Percentiles rank a stretch among this genome's conserved stretches.
These are phyloP conservation scores for Acronicta aceris DNA, from an alignment of 2,888 invertebrate species.

Conservation along the genomic window DNA sequence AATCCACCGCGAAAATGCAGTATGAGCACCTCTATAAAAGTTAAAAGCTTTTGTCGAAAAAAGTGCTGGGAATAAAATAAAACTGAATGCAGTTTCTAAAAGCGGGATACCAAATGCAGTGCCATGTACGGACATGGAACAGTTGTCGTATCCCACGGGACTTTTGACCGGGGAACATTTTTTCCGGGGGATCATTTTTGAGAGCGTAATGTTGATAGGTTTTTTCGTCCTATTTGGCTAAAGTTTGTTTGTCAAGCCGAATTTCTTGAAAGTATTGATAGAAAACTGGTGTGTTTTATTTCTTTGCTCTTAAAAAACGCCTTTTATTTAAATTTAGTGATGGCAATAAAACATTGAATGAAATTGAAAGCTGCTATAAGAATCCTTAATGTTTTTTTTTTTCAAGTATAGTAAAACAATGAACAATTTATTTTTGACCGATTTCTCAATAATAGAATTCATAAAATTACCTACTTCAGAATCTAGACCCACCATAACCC, in stretches of 20 bases:
- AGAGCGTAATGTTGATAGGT: constrained; percentile 62
- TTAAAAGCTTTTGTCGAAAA: constrained; percentile 87
- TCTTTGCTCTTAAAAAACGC: too few species aligned
- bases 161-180: constrained; percentile 74
- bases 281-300: too few species aligned
- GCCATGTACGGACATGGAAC: constrained; percentile 66
- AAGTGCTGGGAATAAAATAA: constrained; percentile 77
- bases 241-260: constrained; percentile 5
- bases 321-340: too few species aligned
- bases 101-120: constrained; percentile 73
- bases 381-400: too few species aligned
- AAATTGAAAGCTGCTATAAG: too few species aligned
- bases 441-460: too few species aligned
- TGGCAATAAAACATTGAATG: too few species aligned
- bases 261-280: constrained; percentile 11
- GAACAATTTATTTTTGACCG: too few species aligned
- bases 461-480: too few species aligned
- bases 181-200: constrained; percentile 54
- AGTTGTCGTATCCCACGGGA: constrained; percentile 79
- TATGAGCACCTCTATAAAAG: constrained; percentile 81
- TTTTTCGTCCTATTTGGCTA: constrained; percentile 41
- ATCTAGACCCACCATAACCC: too few species aligned
- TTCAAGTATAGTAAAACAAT: too few species aligned
- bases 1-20: constrained; percentile 76
- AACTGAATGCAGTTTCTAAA: constrained; percentile 76